These are phyloP conservation scores for Zelleria hepariella DNA, from an alignment of 2,888 invertebrate species.

Conservation along the genomic window DNA sequence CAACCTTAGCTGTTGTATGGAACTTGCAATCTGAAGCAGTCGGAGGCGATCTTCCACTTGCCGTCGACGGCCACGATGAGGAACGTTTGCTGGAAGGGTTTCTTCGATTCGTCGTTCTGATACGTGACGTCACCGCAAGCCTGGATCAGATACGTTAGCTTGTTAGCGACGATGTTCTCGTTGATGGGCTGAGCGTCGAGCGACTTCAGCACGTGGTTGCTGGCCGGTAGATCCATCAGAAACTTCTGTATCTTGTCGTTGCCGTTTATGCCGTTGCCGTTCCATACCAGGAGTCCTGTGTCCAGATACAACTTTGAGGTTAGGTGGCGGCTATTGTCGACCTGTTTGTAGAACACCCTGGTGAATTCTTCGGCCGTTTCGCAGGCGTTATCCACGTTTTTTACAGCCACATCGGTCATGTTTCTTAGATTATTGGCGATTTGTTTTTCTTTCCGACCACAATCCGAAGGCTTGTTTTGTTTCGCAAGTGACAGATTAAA, in stretches of 20 bases:
- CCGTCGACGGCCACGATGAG: slow-evolving; percentile 89
- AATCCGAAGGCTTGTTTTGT: no score
- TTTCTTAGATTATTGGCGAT: background rate
- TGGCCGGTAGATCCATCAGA: slow-evolving; percentile 84
- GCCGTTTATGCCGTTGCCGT: slow-evolving; percentile 88
- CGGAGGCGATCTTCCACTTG: slow-evolving; percentile 95
- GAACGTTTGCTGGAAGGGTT: slow-evolving; percentile 88
- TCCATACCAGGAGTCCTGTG: slow-evolving; percentile 90
- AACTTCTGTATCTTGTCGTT: slow-evolving; percentile 89
- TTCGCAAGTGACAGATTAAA: no score
- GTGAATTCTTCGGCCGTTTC: slow-evolving; percentile 91
- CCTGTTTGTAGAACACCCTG: slow-evolving; percentile 88
- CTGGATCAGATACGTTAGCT: slow-evolving; percentile 86
- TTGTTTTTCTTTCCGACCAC: no score
- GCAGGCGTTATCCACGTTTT: slow-evolving; percentile 84
- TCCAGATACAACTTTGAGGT: slow-evolving; percentile 88
- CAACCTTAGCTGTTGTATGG: slow-evolving; percentile 35
- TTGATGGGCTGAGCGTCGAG: slow-evolving; percentile 90
- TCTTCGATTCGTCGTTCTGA: slow-evolving; percentile 67
- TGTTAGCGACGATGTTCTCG: slow-evolving; percentile 82
- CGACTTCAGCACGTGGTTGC: slow-evolving; percentile 82
- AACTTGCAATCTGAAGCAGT: slow-evolving; percentile 86
- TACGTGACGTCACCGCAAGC: slow-evolving; percentile 87
- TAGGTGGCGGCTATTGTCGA: slow-evolving; percentile 89
- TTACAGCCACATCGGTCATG: slow-evolving; percentile 70